Conservation (phyloP, 2,888 invertebrate species). For the Patella caerulea region DNA sequence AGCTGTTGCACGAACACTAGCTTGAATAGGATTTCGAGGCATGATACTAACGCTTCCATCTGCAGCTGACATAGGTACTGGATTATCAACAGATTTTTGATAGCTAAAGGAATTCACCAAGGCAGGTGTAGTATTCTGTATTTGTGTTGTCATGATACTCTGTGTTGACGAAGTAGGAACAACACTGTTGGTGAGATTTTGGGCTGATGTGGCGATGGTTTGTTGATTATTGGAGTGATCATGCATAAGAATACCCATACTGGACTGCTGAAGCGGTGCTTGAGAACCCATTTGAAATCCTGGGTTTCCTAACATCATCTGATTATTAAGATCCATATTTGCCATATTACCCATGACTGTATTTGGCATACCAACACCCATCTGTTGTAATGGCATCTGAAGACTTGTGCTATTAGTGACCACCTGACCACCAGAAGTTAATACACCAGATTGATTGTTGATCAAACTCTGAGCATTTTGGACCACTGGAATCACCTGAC, state of each 20-base stretch:
- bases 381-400: slow-evolving; percentile 10
- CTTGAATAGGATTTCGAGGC: slow-evolving; percentile 1
- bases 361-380: not conserved
- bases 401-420: slow-evolving; percentile 9
- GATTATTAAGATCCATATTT: slow-evolving; percentile 17
- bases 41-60: not conserved
- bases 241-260: slow-evolving; percentile 6
- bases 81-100: too few species aligned
- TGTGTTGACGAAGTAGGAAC: slow-evolving; percentile 37
- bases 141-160: slow-evolving; percentile 31
- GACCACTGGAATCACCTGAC: slow-evolving; percentile 71
- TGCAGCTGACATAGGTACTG: too few species aligned
- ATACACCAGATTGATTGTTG: slow-evolving; percentile 36
- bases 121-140: slow-evolving; percentile 28
- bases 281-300: not conserved
- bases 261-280: slow-evolving; percentile 14
- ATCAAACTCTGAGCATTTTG: slow-evolving; percentile 65
- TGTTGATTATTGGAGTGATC: slow-evolving; percentile 20
- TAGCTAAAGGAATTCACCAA: not conserved
- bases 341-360: not conserved
- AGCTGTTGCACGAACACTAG: not conserved
- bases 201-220: not conserved
- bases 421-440: slow-evolving; percentile 13
- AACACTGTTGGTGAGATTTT: slow-evolving; percentile 26
- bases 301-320: not conserved